Evolutionary conservation across 2,113 vertebrate species (phyloP), one percentile per base, ranked within the genome.

Genomic region (Syngnathus floridae): DNA sequence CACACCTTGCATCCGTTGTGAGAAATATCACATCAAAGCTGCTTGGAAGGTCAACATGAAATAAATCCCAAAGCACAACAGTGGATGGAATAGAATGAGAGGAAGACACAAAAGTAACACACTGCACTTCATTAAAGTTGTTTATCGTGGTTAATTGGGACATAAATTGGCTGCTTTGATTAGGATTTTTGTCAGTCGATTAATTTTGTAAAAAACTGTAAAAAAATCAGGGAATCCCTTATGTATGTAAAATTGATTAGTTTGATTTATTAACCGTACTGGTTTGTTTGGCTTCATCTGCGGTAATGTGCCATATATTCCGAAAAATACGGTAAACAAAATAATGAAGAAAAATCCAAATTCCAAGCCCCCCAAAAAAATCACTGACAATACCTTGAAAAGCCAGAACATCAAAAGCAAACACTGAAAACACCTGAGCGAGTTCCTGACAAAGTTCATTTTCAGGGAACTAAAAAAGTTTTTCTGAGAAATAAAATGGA

Each of bases 1-100:
- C 65, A 35, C 74, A 79, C 75, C 48, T 71, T 68, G 36, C 19
- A 26, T 75, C 72, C 69, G 67, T 57, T 67, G 54, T 54, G 61
- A 71, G 77, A 86, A 84, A 80, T 74, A 68, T 78, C 64, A 51
- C 43, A 76, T 80, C 77, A 77, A 17, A 9, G 3, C 26, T 1
- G 17, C 22, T 54, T 21, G 6, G 11, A 64, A 71, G 69, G 78
- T 60, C 82, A 63, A 54, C 56, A 52, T 51, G 59, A 67, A 76
- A 85, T 79, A 66, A 76, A 80, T 67, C 9, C 52, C 58, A 62
- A 67, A 80, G 43, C 26, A 38, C 59, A 77, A 73, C n/a, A 60
- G 49, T 45, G 16, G 56, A 58, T 40, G 43, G 41, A 41, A 26
- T 21, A 8, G 36, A 54, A 35, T 31, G 22, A 46, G 43, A 48